Evolutionary conservation across 2,888 invertebrate genomes (phyloP).

Genomic region (Gymnoscelis rufifasciata): DNA sequence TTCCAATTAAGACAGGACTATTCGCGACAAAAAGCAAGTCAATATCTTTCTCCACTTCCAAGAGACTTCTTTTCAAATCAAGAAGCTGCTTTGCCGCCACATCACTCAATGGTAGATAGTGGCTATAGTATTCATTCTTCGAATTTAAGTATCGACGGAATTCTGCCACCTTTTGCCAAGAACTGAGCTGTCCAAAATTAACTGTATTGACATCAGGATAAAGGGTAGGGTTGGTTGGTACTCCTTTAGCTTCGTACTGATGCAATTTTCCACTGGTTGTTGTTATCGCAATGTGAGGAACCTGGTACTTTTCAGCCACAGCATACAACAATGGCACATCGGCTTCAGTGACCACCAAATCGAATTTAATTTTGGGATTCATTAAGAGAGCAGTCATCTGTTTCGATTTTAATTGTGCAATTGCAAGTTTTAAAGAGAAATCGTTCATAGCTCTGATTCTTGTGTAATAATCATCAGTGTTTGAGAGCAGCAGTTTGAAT

Average conservation of each 20-base stretch:
- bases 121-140: slow-evolving; percentile 57
- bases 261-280: slow-evolving; percentile 68
- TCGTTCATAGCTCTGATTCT: slow-evolving; percentile 54
- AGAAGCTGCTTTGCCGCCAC: slow-evolving; percentile 59
- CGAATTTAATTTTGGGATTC: slow-evolving; percentile 71
- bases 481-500: slow-evolving; percentile 50
- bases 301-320: slow-evolving; percentile 74
- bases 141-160: slow-evolving; percentile 52
- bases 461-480: slow-evolving; percentile 58
- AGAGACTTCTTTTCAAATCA: slow-evolving; percentile 51
- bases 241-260: slow-evolving; percentile 73
- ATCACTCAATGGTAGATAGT: slow-evolving; percentile 56
- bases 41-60: slow-evolving; percentile 63
- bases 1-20: slow-evolving; percentile 59
- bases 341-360: slow-evolving; percentile 78
- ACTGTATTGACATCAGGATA: slow-evolving; percentile 73
- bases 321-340: slow-evolving; percentile 70
- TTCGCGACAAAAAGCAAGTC: slow-evolving; percentile 63
- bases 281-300: slow-evolving; percentile 74
- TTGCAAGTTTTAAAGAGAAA: slow-evolving; percentile 53
- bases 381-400: slow-evolving; percentile 59
- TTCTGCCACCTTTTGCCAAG: slow-evolving; percentile 59
- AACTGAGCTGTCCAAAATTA: slow-evolving; percentile 56
- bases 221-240: slow-evolving; percentile 70
- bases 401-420: slow-evolving; percentile 63